A percentile compares a stretch with the other conserved stretches of the same genome.
Conservation (phyloP, 2,888 invertebrate genomes). For the Teleiodes luculella region DNA sequence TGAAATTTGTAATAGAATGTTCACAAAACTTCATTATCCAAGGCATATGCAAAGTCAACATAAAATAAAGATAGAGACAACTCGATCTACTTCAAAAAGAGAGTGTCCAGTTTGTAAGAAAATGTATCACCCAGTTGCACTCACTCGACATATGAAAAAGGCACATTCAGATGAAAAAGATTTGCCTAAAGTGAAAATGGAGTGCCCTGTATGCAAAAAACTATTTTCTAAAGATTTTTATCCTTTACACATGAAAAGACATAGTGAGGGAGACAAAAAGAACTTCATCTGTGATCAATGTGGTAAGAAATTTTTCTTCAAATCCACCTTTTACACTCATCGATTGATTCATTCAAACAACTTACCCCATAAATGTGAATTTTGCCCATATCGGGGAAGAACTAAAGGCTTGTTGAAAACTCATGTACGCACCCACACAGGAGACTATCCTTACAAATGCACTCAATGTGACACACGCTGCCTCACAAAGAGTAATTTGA, state of each 20-base stretch:
- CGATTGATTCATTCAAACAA: conserved; percentile 36
- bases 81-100: neutral
- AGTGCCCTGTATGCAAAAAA: conserved; percentile 13
- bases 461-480: conserved; percentile 25
- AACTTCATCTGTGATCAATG: conserved; percentile 43
- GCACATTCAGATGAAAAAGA: conserved; percentile 2
- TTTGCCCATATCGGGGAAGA: conserved; percentile 42
- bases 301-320: conserved; percentile 35
- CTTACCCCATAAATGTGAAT: conserved; percentile 40
- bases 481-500: conserved; percentile 43
- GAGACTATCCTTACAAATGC: conserved; percentile 23
- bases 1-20: conserved; percentile 6
- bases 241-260: neutral
- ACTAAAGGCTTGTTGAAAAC: conserved; percentile 38
- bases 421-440: conserved; percentile 28
- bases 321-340: conserved; percentile 37
- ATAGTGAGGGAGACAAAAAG: conserved; percentile 10
- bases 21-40: conserved; percentile 7
- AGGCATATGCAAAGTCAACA: conserved; percentile 5
- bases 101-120: conserved; percentile 3
- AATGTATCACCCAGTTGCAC: neutral
- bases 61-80: conserved; percentile 1
- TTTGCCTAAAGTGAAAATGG: conserved; percentile 10
- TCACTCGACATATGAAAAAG: conserved; percentile 7
- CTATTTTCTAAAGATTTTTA: conserved; percentile 7